Conservation (phyloP, 37 sponge, comb jelly and placozoan genomes). For the Geodia barretti region DNA sequence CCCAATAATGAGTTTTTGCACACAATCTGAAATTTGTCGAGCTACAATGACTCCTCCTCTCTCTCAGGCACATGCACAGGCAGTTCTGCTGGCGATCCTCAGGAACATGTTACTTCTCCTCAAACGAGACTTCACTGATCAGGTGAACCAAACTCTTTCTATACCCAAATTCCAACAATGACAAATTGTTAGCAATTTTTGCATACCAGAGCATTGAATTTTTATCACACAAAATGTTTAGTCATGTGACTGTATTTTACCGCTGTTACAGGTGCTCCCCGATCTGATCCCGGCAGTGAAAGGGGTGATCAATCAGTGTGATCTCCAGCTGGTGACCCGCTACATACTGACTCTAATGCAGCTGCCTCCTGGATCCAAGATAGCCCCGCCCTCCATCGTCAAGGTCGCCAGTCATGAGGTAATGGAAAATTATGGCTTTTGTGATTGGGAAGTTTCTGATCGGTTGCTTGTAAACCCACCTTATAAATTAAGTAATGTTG, state of each 20-base stretch:
- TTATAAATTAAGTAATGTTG: neutral
- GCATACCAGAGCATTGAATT: too few relatives aligned
- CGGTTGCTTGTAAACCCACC: neutral
- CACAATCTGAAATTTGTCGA: too few relatives aligned
- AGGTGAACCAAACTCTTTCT: too few relatives aligned
- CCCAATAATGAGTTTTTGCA: too few relatives aligned
- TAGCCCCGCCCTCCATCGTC: neutral
- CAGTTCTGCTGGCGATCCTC: constrained; percentile 12
- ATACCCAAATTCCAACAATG: too few relatives aligned
- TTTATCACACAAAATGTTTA: too few relatives aligned
- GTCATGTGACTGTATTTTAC: too few relatives aligned
- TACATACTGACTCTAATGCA: neutral
- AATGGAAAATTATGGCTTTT: neutral
- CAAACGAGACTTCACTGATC: constrained; percentile 43
- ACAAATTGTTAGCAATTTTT: too few relatives aligned
- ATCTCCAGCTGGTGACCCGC: neutral
- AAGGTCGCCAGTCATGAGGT: constrained; percentile 1
- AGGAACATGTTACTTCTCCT: constrained; percentile 24
- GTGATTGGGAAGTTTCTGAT: neutral
- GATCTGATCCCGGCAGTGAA: neutral
- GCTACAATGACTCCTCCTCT: too few relatives aligned
- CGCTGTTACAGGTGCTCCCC: constrained; percentile 39
- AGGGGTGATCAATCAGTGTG: neutral
- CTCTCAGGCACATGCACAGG: constrained; percentile 29
- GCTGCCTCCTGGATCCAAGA: neutral